phyloP scores from a whole-genome alignment of 2,113 vertebrate genomes.

The Propithecus coquereli region DNA sequence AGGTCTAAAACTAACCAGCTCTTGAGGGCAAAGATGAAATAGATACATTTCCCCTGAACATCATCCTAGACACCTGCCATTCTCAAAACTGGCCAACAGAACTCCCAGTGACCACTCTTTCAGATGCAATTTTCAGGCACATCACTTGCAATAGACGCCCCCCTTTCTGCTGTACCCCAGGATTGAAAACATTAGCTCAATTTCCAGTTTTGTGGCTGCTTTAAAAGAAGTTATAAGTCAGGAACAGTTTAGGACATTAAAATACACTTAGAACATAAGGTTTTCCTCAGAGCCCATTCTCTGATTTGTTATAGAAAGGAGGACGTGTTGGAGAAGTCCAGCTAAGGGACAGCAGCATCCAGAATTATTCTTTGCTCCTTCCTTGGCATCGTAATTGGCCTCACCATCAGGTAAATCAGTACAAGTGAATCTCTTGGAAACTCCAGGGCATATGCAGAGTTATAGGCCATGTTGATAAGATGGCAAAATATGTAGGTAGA shows the following conservation, averaged over 20 bases:
- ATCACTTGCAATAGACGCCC: neutral
- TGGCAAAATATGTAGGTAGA: neutral
- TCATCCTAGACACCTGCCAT: neutral
- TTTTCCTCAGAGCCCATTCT: neutral
- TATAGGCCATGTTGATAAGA: neutral
- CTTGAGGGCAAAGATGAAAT: slow-evolving; percentile 40
- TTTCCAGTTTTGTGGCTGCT: neutral
- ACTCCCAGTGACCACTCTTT: neutral
- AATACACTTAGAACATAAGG: neutral
- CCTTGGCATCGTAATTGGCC: neutral
- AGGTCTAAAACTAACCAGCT: slow-evolving; percentile 14
- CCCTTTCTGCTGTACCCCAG: neutral
- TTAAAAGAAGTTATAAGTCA: neutral
- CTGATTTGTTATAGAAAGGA: neutral
- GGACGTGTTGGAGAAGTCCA: neutral
- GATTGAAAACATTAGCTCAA: neutral
- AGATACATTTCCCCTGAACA: neutral
- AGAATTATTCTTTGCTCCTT: neutral
- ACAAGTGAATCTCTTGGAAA: neutral
- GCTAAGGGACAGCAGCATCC: neutral
- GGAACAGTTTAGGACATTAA: neutral
- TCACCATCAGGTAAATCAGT: neutral
- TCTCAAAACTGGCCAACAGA: slow-evolving; percentile 37
- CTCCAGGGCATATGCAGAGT: neutral
- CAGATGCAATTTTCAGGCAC: slow-evolving; percentile 6